These are phyloP conservation scores for Meleagris gallopavo DNA, from an alignment of 2,113 vertebrate genomes.

Conservation along the genomic window DNA sequence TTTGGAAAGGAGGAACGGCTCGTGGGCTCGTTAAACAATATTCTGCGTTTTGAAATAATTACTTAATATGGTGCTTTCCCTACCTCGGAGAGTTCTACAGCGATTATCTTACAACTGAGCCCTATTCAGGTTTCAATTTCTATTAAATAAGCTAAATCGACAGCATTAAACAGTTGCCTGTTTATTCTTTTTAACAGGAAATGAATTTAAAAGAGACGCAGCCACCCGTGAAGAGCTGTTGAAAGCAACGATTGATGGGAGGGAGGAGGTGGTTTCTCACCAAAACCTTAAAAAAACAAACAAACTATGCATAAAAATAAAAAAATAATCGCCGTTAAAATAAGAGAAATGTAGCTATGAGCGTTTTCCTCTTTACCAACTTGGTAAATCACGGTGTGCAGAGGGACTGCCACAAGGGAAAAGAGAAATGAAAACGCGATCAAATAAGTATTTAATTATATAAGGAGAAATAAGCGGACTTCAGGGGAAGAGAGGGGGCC, in stretches of 20 bases:
- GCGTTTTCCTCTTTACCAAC: neutral
- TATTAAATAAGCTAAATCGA: slow-evolving; percentile 74
- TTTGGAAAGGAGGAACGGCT: neutral
- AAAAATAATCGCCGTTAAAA: slow-evolving; percentile 45
- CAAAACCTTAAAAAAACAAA: slow-evolving; percentile 72
- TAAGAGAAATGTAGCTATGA: neutral
- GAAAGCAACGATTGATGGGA: slow-evolving; percentile 75
- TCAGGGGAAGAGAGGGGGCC: neutral
- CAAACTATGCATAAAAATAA: slow-evolving; percentile 41
- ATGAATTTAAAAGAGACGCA: slow-evolving; percentile 80
- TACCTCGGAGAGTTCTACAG: neutral
- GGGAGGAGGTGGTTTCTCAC: slow-evolving; percentile 74
- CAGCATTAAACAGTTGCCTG: slow-evolving; percentile 76
- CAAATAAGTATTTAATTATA: neutral
- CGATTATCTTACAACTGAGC: slow-evolving; percentile 60
- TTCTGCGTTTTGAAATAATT: neutral
- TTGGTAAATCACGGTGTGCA: neutral
- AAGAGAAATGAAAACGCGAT: neutral
- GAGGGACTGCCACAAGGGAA: neutral
- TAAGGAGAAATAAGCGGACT: neutral
- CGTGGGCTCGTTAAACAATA: neutral
- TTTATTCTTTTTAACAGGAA: slow-evolving; percentile 80
- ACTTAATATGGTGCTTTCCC: slow-evolving; percentile 9
- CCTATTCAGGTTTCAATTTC: slow-evolving; percentile 66
- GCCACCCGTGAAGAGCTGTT: slow-evolving; percentile 76